Conservation (phyloP, 2,797 vertebrate species). For the Neosilurus mollespiculum region DNA sequence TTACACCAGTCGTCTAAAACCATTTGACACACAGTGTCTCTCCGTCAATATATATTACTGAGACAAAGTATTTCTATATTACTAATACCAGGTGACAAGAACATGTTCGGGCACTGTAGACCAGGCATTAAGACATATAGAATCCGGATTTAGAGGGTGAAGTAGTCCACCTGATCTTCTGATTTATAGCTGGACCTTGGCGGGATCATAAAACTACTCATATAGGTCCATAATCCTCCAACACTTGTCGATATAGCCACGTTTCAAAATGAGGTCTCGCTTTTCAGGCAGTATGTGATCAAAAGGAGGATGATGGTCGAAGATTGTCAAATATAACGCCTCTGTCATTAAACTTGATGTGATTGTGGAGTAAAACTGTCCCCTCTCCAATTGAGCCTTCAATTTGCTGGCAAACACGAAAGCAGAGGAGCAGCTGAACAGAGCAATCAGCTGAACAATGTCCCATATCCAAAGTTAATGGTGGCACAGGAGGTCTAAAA, state of each 20-base stretch:
- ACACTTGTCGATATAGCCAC: constrained; percentile 41
- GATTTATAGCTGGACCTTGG: constrained; percentile 33
- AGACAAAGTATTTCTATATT: not conserved
- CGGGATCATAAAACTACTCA: constrained; percentile 34
- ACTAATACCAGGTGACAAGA: constrained; percentile 2
- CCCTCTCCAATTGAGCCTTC: constrained; percentile 43
- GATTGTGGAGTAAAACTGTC: constrained; percentile 51
- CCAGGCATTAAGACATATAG: constrained; percentile 4
- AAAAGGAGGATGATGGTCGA: constrained; percentile 12
- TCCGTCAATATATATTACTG: too few relatives aligned
- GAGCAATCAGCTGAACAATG: constrained; percentile 73
- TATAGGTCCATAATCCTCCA: constrained; percentile 42
- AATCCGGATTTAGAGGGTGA: constrained; percentile 14
- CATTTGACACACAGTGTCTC: not conserved
- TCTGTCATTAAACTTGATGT: constrained; percentile 53
- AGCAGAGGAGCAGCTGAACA: constrained; percentile 71
- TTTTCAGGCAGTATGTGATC: constrained; percentile 4
- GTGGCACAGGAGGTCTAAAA: constrained; percentile 66
- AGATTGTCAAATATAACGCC: constrained; percentile 49
- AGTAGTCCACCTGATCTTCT: constrained; percentile 16
- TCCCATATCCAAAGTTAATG: constrained; percentile 75
- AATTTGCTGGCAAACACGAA: constrained; percentile 69
- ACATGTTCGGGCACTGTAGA: not conserved
- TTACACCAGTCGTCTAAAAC: not conserved
- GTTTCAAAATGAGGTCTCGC: constrained; percentile 33